Evolutionary conservation across 2,888 invertebrate species (phyloP), one percentile per base, ranked within the genome.

Genomic region (Drosophila colorata): DNA sequence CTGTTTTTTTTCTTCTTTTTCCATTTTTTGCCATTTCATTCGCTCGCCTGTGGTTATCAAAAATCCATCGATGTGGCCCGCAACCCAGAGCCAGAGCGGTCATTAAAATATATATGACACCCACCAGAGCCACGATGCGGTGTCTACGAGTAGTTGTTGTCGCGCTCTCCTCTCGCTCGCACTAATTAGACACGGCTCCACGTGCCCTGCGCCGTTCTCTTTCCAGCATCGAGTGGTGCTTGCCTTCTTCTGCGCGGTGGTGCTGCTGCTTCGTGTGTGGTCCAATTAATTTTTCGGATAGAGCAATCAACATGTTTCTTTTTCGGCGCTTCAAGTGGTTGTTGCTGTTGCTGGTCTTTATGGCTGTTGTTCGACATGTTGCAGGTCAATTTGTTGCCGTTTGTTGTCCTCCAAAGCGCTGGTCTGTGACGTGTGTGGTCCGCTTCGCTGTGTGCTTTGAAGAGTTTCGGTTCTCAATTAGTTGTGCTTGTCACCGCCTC

Each of bases 41-140:
- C 64, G 63, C 20, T 55, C 13, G 61, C 47, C 46, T 35, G 63
- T 65, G 78, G 70, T 68, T 82, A 82, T 82, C 82, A 78, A 70
- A 64, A 65, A 78, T 46, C 28, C 69, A 74, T 80, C 78, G 74
- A 57, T 80, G 57, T 61, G 74, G 74, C 59, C 70, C 65, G 65
- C 72, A 53, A 52, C 40, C 20, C 46, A 41, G 49, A 28, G 38
- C 35, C 55, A 14, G 20, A 49, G 53, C 61, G 55, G 69, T 87
- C 83, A 83, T 83, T 83, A 83, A 83, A 83, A 83, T 87, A 87
- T 87, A 82, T 83, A 77, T 83, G 88, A 87, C 83, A 86, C 86
- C 83, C 83, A 83, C 83, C 82, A 81, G 85, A 58, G 64, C 70
- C 53, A 60, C 75, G 71, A 69, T 58, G 79, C 56, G 73, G 47